These are phyloP conservation scores for Caenorhabditis doughertyi DNA, from an alignment of 2,888 invertebrate species.

Conservation along the genomic window DNA sequence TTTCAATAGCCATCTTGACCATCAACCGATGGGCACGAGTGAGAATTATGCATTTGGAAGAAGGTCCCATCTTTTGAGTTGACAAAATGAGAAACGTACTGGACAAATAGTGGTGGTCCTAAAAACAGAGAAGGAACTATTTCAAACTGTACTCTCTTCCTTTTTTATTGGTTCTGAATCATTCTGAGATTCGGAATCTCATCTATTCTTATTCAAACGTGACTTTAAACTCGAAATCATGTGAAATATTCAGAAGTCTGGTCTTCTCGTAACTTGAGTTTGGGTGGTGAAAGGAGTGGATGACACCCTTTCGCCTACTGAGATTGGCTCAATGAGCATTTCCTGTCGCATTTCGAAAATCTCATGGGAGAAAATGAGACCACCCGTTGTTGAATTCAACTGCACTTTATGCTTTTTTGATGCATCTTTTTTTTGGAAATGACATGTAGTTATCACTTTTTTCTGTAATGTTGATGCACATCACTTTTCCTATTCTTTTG, in stretches of 20 bases:
- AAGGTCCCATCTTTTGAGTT: conserved; percentile 2
- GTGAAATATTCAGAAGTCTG: neutral
- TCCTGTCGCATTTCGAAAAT: conserved; percentile 41
- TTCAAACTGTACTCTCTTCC: neutral
- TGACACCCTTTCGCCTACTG: conserved; percentile 33
- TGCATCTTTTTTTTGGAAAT: conserved; percentile 13
- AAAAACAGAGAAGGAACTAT: neutral
- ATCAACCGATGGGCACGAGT: conserved; percentile 18
- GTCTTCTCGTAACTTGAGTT: conserved; percentile 30
- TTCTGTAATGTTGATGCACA: no score
- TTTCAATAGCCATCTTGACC: conserved; percentile 42
- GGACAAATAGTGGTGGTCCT: neutral
- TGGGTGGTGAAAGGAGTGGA: conserved; percentile 50
- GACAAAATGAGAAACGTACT: conserved; percentile 5
- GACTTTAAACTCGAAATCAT: neutral
- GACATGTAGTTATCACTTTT: conserved; percentile 19
- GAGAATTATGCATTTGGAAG: conserved; percentile 56
- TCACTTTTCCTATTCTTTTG: no score
- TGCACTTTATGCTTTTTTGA: conserved; percentile 52
- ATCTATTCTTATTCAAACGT: neutral
- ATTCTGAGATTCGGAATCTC: neutral
- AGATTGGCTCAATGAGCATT: conserved; percentile 52
- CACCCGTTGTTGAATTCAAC: conserved; percentile 30
- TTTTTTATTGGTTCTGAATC: neutral
- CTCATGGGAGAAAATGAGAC: conserved; percentile 20